Percentiles rank a stretch among this genome's conserved stretches.
phyloP scores from a whole-genome alignment of 2,113 vertebrate species.

The Paramisgurnus dabryanus region DNA sequence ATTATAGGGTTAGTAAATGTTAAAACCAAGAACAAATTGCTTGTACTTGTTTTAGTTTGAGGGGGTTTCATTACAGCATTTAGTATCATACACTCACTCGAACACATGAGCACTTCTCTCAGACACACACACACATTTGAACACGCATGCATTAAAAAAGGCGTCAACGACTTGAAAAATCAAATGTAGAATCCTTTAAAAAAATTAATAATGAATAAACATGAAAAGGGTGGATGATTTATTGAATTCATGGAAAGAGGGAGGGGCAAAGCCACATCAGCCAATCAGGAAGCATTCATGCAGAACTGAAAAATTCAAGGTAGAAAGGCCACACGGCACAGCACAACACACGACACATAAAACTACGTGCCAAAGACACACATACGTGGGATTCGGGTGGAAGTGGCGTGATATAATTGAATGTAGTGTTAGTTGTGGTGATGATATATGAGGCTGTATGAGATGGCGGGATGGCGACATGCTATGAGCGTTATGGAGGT shows the following conservation, averaged over 20 bases:
- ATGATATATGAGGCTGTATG: conserved; percentile 53
- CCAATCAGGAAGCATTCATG: conserved; percentile 28
- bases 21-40: conserved; percentile 86
- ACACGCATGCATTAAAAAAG: conserved; percentile 47
- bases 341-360: conserved; percentile 20
- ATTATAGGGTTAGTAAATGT: conserved; percentile 83
- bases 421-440: conserved; percentile 74
- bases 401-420: conserved; percentile 69
- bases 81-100: conserved; percentile 73
- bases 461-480: conserved; percentile 77
- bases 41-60: conserved; percentile 85
- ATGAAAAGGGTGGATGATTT: conserved; percentile 10
- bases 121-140: conserved; percentile 53
- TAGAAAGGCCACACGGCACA: conserved; percentile 58
- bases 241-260: background rate
- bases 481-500: conserved; percentile 88
- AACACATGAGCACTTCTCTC: conserved; percentile 72
- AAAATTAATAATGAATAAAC: conserved; percentile 18
- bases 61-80: conserved; percentile 76
- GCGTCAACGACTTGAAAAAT: conserved; percentile 17
- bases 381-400: conserved; percentile 54
- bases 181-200: background rate
- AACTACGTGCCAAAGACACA: conserved; percentile 79
- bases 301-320: conserved; percentile 4
- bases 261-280: conserved; percentile 23